phyloP scores from a whole-genome alignment of 2,797 vertebrate species.

The Girardinus metallicus region DNA sequence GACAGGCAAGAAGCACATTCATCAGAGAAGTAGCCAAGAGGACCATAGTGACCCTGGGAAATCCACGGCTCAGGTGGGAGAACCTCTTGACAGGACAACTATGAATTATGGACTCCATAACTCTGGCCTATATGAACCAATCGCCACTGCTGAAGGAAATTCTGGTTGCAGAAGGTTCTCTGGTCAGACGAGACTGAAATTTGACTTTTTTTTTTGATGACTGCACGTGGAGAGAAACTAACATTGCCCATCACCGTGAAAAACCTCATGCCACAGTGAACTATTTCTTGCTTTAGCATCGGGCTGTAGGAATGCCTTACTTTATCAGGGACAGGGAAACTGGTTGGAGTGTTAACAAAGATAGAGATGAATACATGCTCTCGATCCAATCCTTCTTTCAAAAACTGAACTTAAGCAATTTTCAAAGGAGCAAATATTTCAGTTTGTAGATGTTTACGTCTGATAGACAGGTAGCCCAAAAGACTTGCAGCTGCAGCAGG shows the following conservation, averaged over 20 bases:
- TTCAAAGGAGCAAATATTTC: not conserved
- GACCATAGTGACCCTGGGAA: not conserved
- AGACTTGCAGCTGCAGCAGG: not conserved
- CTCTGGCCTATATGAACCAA: not conserved
- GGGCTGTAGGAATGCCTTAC: not conserved
- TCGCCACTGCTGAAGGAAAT: not conserved
- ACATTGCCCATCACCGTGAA: not conserved
- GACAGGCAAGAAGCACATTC: not conserved
- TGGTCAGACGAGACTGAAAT: not conserved
- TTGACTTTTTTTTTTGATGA: not conserved
- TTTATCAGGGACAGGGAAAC: not conserved
- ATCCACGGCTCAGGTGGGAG: not conserved
- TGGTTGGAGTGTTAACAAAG: not conserved
- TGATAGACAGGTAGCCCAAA: not conserved
- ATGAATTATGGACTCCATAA: not conserved
- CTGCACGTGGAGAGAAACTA: not conserved
- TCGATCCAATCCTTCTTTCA: not conserved
- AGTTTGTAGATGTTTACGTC: not conserved
- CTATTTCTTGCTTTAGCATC: not conserved
- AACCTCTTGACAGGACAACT: not conserved
- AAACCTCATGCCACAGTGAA: not conserved
- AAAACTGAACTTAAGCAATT: not conserved
- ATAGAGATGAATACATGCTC: not conserved
- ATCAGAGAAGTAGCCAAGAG: not conserved
- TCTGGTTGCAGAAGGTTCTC: not conserved